Percentiles rank a stretch among this genome's conserved stretches.
These are phyloP conservation scores for Camponotus pennsylvanicus DNA, from an alignment of 1,140 invertebrate genomes.

Conservation along the genomic window DNA sequence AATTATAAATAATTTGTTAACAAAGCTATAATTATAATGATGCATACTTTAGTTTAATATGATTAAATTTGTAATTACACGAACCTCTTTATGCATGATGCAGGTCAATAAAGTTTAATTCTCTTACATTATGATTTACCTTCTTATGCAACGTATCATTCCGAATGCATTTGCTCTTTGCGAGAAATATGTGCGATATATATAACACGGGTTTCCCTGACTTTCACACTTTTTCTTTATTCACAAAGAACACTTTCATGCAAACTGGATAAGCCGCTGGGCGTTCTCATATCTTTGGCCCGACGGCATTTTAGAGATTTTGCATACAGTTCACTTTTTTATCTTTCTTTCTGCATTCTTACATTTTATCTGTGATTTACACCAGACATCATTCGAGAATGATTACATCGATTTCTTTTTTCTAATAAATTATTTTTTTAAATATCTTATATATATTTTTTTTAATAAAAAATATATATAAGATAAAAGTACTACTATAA, in stretches of 20 bases:
- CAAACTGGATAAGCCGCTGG: slow-evolving; percentile 44
- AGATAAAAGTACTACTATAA: not conserved
- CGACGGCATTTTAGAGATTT: slow-evolving; percentile 48
- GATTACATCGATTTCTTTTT: slow-evolving; percentile 8
- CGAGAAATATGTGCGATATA: slow-evolving; percentile 26
- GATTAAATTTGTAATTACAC: slow-evolving; percentile 10
- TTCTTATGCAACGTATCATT: not conserved
- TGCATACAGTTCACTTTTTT: slow-evolving; percentile 33
- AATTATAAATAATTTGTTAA: not conserved
- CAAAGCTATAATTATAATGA: slow-evolving; percentile 12
- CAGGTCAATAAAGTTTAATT: slow-evolving; percentile 17
- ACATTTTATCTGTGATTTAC: slow-evolving; percentile 48
- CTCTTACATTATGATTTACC: not conserved
- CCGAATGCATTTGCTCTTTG: not conserved
- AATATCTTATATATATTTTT: not conserved
- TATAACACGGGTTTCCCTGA: slow-evolving; percentile 17
- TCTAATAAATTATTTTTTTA: not conserved
- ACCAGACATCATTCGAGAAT: slow-evolving; percentile 31
- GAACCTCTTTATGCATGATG: not conserved
- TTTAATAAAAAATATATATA: not conserved
- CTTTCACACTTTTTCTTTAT: slow-evolving; percentile 42
- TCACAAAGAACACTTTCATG: slow-evolving; percentile 42
- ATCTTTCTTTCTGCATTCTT: slow-evolving; percentile 15
- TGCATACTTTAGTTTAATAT: not conserved
- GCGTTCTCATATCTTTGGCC: slow-evolving; percentile 40